A percentile compares a stretch with the other conserved stretches of the same genome.
phyloP scores from a whole-genome alignment of 2,888 invertebrate species.

The Thymelicus acteon region DNA sequence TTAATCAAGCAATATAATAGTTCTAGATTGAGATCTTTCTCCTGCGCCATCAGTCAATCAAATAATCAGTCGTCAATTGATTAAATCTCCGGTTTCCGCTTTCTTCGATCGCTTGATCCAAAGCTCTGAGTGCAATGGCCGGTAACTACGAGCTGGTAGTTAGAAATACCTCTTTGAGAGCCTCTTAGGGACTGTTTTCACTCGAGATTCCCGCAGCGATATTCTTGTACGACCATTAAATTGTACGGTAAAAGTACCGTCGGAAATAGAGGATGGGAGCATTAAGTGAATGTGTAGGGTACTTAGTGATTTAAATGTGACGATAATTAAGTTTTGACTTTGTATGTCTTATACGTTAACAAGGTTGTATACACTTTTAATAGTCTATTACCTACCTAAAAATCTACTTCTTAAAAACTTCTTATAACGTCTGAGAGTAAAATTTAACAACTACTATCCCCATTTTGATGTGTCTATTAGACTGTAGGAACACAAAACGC shows the following conservation, averaged over 20 bases:
- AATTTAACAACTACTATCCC: no score
- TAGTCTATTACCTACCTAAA: no score
- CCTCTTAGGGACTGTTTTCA: slow-evolving; percentile 26
- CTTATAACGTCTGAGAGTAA: no score
- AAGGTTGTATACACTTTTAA: no score
- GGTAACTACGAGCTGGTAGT: slow-evolving; percentile 5
- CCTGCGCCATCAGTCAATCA: slow-evolving; percentile 9
- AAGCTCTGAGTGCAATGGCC: slow-evolving; percentile 24
- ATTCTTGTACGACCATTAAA: slow-evolving; percentile 16
- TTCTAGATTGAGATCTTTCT: slow-evolving; percentile 11
- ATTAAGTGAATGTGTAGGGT: neutral
- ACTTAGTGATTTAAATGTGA: neutral
- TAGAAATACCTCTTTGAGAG: slow-evolving; percentile 22
- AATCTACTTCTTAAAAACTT: no score
- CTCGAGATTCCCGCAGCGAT: slow-evolving; percentile 21
- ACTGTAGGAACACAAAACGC: no score
- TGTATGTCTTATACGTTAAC: no score
- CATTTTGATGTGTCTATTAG: no score
- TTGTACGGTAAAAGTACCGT: slow-evolving; percentile 14
- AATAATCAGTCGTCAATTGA: slow-evolving; percentile 19
- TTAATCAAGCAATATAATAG: slow-evolving; percentile 17
- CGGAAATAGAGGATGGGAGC: neutral
- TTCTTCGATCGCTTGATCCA: slow-evolving; percentile 21
- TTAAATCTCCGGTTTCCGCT: slow-evolving; percentile 25
- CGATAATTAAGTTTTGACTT: neutral